These are phyloP conservation scores for Misgurnus mizolepis DNA, from an alignment of 2,113 vertebrate species.

Conservation along the genomic window DNA sequence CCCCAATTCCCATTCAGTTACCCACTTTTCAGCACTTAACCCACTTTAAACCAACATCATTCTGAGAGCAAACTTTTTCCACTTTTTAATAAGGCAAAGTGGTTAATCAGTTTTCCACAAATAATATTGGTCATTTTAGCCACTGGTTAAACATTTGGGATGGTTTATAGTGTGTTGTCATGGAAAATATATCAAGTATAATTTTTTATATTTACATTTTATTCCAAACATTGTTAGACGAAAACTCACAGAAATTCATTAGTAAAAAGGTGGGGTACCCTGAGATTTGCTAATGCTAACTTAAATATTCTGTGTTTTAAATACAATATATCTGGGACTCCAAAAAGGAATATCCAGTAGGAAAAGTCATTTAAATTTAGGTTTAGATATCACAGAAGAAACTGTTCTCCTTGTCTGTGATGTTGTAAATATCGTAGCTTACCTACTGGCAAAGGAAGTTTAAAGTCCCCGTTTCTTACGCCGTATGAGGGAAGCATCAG, in stretches of 20 bases:
- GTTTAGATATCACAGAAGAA: slow-evolving; percentile 66
- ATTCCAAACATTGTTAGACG: not conserved
- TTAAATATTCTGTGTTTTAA: slow-evolving; percentile 57
- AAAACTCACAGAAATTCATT: not conserved
- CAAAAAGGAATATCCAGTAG: slow-evolving; percentile 64
- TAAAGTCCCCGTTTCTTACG: slow-evolving; percentile 50
- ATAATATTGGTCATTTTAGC: not conserved
- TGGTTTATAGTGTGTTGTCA: not conserved
- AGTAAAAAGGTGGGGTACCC: not conserved
- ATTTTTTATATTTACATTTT: no score
- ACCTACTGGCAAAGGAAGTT: slow-evolving; percentile 20
- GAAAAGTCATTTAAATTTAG: slow-evolving; percentile 69
- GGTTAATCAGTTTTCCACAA: not conserved
- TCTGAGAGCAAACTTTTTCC: not conserved
- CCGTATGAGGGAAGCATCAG: slow-evolving; percentile 66
- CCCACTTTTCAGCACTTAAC: slow-evolving; percentile 57
- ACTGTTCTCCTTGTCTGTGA: not conserved
- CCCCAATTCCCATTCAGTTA: slow-evolving; percentile 54
- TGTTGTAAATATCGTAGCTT: not conserved
- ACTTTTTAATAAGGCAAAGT: not conserved
- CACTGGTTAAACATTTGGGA: not conserved
- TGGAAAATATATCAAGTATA: not conserved
- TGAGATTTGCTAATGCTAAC: slow-evolving; percentile 39
- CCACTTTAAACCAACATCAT: slow-evolving; percentile 48
- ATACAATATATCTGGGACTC: slow-evolving; percentile 69